These are phyloP conservation scores for Danaus chrysippus DNA, from an alignment of 2,888 invertebrate species.

Conservation along the genomic window DNA sequence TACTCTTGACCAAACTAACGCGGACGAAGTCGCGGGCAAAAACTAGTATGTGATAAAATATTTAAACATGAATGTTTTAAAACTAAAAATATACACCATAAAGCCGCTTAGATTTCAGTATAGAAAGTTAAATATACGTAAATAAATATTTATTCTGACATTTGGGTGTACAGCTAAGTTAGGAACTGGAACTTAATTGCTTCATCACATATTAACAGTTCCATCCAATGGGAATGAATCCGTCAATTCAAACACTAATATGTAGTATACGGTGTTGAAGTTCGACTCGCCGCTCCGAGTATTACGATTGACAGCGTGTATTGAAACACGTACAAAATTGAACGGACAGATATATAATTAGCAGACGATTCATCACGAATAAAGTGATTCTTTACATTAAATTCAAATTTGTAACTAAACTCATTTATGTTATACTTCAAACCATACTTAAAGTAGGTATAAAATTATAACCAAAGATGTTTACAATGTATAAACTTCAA, in stretches of 20 bases:
- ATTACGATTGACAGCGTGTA: conserved; percentile 24
- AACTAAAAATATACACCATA: too few species aligned
- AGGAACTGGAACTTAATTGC: conserved; percentile 45
- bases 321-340: conserved; percentile 17
- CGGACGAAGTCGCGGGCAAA: too few species aligned
- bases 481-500: too few species aligned
- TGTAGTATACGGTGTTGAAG: conserved; percentile 37
- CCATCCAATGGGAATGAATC: conserved; percentile 31
- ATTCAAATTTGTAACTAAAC: too few species aligned
- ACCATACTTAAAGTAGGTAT: too few species aligned
- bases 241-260: conserved; percentile 40
- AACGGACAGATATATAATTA: conserved; percentile 5
- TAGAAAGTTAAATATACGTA: too few species aligned
- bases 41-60: too few species aligned
- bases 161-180: conserved; percentile 31
- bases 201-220: conserved; percentile 53
- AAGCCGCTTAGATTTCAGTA: too few species aligned
- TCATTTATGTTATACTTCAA: too few species aligned
- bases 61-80: too few species aligned
- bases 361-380: background rate
- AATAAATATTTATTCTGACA: background rate
- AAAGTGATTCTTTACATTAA: background rate
- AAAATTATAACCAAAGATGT: too few species aligned
- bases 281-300: conserved; percentile 27
- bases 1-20: too few species aligned